phyloP scores from a whole-genome alignment of 2,797 vertebrate genomes.

The Enteromius fasciolatus region DNA sequence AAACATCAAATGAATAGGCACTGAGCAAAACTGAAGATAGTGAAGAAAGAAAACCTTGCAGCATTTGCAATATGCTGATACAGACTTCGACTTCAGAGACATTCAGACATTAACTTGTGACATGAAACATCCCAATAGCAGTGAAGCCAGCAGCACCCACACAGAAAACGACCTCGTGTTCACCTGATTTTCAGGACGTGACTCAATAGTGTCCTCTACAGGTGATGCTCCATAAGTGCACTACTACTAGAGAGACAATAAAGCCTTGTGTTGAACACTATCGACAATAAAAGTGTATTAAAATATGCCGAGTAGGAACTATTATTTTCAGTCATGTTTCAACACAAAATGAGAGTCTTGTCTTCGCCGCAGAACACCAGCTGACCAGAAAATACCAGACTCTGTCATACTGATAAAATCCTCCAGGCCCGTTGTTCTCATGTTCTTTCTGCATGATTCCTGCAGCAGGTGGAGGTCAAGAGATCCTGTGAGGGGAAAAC shows the following conservation, averaged over 20 bases:
- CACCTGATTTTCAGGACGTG: background rate
- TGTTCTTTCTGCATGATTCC: conserved; percentile 41
- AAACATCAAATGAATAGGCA: background rate
- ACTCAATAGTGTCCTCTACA: conserved; percentile 44
- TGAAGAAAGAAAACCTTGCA: background rate
- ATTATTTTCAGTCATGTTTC: background rate
- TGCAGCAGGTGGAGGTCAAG: conserved; percentile 50
- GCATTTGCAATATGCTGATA: background rate
- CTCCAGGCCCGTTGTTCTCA: conserved; percentile 35
- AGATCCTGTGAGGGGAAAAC: conserved; percentile 51
- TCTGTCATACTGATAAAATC: background rate
- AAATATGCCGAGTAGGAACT: background rate
- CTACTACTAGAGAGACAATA: background rate
- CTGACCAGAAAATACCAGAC: background rate
- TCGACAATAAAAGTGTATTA: background rate
- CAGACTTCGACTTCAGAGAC: background rate
- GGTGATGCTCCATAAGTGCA: background rate
- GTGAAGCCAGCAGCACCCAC: background rate
- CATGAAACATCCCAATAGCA: background rate
- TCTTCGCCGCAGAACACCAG: background rate
- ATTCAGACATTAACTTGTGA: background rate
- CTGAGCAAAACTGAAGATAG: background rate
- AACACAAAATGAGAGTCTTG: background rate
- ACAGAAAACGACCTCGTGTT: background rate
- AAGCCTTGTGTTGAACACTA: background rate